These are phyloP conservation scores for Thermophis baileyi DNA, from an alignment of 2,113 vertebrate species.

Conservation along the genomic window DNA sequence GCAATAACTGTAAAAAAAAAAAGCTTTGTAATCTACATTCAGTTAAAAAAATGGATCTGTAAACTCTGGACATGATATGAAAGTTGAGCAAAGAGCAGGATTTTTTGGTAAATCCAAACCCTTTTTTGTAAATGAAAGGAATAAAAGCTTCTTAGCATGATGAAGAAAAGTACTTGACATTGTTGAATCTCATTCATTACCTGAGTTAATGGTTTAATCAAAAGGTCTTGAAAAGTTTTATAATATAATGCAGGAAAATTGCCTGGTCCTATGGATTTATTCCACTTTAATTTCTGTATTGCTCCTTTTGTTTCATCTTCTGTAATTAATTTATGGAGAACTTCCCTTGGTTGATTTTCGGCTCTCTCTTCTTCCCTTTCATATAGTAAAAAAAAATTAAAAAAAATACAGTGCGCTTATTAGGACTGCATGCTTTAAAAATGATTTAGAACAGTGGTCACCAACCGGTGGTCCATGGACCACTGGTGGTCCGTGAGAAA, in stretches of 20 bases:
- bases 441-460: background rate
- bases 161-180: background rate
- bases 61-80: background rate
- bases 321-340: background rate
- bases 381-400: background rate
- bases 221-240: background rate
- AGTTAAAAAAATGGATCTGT: background rate
- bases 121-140: background rate
- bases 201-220: background rate
- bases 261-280: background rate
- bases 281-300: background rate
- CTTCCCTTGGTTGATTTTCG: background rate
- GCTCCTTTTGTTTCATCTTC: background rate
- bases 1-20: background rate
- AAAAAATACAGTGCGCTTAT: background rate
- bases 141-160: background rate
- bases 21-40: background rate
- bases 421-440: background rate
- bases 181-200: background rate
- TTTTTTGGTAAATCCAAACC: background rate
- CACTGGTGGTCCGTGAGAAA: too few relatives aligned
- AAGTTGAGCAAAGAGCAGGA: background rate
- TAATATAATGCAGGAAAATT: background rate
- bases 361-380: background rate
- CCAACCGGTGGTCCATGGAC: too few relatives aligned